Evolutionary conservation across 2,888 invertebrate genomes (phyloP).

Genomic region (Tenodera sinensis): DNA sequence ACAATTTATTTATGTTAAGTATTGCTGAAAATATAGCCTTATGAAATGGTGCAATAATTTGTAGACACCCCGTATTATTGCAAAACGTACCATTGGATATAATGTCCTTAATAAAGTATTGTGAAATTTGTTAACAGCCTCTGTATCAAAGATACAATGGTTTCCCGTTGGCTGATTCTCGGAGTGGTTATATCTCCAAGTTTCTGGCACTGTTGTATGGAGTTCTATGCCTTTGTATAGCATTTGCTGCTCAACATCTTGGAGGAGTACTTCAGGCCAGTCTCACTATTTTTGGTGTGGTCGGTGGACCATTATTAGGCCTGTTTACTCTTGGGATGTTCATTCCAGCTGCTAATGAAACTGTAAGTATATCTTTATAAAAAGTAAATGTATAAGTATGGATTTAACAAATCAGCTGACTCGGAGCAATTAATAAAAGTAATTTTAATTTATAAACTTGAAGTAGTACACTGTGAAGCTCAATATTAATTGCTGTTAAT

Average conservation of each 20-base stretch:
- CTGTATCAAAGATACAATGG: constrained; percentile 34
- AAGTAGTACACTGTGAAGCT: too few species aligned
- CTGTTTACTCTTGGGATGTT: constrained; percentile 85
- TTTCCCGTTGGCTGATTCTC: constrained; percentile 21
- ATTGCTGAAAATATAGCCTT: too few species aligned
- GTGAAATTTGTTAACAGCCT: constrained; percentile 32
- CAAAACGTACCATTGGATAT: not conserved
- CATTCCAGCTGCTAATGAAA: constrained; percentile 67
- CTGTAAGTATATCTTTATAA: constrained; percentile 45
- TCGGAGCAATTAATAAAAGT: too few species aligned
- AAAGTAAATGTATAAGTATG: too few species aligned
- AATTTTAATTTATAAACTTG: too few species aligned
- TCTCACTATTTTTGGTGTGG: constrained; percentile 80
- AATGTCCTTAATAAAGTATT: not conserved
- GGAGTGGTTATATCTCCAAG: constrained; percentile 36
- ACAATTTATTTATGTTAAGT: too few species aligned
- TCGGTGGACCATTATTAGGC: constrained; percentile 83
- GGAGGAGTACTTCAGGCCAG: constrained; percentile 87
- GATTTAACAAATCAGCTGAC: too few species aligned
- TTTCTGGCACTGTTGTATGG: constrained; percentile 68
- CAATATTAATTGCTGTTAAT: too few species aligned
- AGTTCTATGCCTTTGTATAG: constrained; percentile 69
- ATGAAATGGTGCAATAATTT: too few species aligned
- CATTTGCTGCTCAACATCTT: constrained; percentile 76
- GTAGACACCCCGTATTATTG: too few species aligned